Evolutionary conservation across 2,888 invertebrate species (phyloP).

Genomic region (Acronicta alni): DNA sequence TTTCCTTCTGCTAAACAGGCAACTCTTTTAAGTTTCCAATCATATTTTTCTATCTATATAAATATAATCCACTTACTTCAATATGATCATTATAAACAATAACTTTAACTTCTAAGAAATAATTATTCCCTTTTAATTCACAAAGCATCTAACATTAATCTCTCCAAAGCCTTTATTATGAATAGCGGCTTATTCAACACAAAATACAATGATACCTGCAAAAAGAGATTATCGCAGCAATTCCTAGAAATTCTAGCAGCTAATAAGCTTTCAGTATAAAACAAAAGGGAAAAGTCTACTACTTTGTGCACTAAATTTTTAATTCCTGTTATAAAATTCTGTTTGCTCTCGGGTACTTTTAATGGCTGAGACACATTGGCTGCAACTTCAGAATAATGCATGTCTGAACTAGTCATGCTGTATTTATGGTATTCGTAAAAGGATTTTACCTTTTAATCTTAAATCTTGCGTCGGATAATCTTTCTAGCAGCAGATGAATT

Average conservation of each 20-base stretch:
- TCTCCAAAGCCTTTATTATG: slow-evolving; percentile 20
- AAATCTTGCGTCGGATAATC: background rate
- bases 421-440: slow-evolving; percentile 37
- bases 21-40: too few relatives aligned
- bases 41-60: too few relatives aligned
- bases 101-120: background rate
- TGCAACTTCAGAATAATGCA: slow-evolving; percentile 46
- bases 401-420: slow-evolving; percentile 30
- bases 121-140: slow-evolving; percentile 24
- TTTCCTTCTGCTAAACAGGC: too few relatives aligned
- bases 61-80: too few relatives aligned
- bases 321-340: slow-evolving; percentile 64
- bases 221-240: slow-evolving; percentile 38
- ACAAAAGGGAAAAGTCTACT: slow-evolving; percentile 49
- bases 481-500: too few relatives aligned
- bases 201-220: slow-evolving; percentile 34
- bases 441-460: background rate
- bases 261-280: slow-evolving; percentile 52
- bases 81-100: too few relatives aligned
- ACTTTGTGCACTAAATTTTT: slow-evolving; percentile 58
- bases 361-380: slow-evolving; percentile 49
- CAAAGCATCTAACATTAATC: slow-evolving; percentile 30
- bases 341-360: slow-evolving; percentile 54
- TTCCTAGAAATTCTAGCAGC: slow-evolving; percentile 44
- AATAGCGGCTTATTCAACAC: slow-evolving; percentile 19